Evolutionary conservation across 2,797 vertebrate species (phyloP).

Genomic region (Salmo trutta): DNA sequence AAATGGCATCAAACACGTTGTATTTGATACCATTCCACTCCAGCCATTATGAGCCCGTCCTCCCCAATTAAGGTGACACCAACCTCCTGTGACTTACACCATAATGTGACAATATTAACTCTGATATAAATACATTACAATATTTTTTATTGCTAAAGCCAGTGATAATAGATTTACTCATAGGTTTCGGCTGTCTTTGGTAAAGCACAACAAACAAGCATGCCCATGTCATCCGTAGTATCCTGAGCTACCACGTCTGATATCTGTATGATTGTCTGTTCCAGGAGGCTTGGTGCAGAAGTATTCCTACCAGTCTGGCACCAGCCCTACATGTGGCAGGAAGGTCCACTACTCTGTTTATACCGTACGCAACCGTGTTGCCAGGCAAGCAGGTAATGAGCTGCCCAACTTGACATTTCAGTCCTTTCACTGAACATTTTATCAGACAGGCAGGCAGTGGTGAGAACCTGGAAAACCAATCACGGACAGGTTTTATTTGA

Average conservation of each 20-base stretch:
- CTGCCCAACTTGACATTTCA: neutral
- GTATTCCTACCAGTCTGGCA: constrained; percentile 85
- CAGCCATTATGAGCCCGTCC: too few species aligned
- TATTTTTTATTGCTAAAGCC: neutral
- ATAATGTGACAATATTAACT: too few species aligned
- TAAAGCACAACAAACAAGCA: too few species aligned
- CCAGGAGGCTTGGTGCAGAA: constrained; percentile 87
- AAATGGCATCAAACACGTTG: too few species aligned
- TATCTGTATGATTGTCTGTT: neutral
- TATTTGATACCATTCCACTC: too few species aligned
- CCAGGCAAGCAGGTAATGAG: constrained; percentile 69
- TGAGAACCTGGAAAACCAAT: neutral
- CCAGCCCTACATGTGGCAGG: constrained; percentile 72
- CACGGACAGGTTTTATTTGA: too few species aligned
- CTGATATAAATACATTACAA: neutral
- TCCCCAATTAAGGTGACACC: too few species aligned
- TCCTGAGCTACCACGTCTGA: neutral
- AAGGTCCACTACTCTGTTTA: constrained; percentile 64
- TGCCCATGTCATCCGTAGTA: neutral
- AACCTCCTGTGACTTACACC: too few species aligned
- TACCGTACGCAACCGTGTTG: constrained; percentile 45
- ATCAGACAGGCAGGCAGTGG: neutral
- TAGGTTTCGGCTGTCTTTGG: too few species aligned
- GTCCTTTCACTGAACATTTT: constrained; percentile 13
- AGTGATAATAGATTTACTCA: neutral